Percentiles rank a stretch among this genome's conserved stretches.
Evolutionary conservation across 2,113 vertebrate genomes (phyloP).

Genomic region (Sylvilagus bachmani): DNA sequence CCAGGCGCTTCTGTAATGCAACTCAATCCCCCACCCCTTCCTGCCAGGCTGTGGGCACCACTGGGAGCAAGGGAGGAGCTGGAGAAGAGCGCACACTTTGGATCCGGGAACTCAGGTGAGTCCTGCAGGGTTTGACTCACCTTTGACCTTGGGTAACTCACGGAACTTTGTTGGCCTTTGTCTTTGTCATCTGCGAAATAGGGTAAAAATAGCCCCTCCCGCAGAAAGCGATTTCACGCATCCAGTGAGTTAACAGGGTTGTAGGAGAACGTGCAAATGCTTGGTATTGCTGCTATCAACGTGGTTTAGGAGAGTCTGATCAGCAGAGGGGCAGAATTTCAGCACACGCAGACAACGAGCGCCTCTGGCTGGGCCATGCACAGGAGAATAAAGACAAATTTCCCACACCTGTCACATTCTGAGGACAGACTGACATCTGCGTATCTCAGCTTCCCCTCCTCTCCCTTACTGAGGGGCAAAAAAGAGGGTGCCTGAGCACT

Average conservation of each 20-base stretch:
- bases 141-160: not conserved
- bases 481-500: not conserved
- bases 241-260: not conserved
- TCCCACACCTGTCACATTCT: not conserved
- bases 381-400: not conserved
- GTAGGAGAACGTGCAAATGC: not conserved
- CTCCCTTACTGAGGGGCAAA: not conserved
- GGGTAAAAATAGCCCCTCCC: not conserved
- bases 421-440: not conserved
- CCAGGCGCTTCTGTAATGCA: not conserved
- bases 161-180: not conserved
- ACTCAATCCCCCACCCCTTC: not conserved
- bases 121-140: not conserved
- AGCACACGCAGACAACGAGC: not conserved
- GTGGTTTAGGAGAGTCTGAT: not conserved
- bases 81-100: not conserved
- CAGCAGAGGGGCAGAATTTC: not conserved
- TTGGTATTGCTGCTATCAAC: not conserved
- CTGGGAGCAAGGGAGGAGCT: not conserved
- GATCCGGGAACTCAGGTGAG: not conserved
- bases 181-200: conserved; percentile 15
- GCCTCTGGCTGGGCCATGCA: not conserved
- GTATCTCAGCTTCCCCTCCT: not conserved
- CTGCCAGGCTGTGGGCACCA: not conserved
- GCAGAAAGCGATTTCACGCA: not conserved